Conservation (phyloP, 2,797 vertebrate genomes). For the Darevskia mixta region DNA sequence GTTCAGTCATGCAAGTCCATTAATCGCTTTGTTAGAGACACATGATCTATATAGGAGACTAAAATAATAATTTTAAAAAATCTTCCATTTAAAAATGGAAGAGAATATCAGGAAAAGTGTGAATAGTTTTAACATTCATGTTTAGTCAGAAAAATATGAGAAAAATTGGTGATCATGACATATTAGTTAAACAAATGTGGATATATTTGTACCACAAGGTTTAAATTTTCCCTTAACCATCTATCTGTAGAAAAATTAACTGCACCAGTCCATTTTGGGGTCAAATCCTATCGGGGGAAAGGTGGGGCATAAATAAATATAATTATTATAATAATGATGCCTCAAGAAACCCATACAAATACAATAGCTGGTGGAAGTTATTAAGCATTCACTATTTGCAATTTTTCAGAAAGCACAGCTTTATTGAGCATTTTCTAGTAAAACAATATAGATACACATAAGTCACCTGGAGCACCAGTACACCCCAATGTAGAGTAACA, state of each 20-base stretch:
- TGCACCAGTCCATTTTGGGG: not conserved
- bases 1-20: slow-evolving; percentile 51
- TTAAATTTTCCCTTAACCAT: not conserved
- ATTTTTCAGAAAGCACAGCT: no score
- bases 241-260: not conserved
- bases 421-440: no score
- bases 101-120: slow-evolving; percentile 40
- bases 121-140: slow-evolving; percentile 38
- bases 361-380: no score
- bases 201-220: not conserved
- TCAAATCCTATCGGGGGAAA: no score
- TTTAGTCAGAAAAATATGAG: not conserved
- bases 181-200: not conserved
- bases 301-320: no score
- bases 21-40: slow-evolving; percentile 59
- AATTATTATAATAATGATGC: no score
- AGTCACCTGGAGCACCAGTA: no score
- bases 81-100: slow-evolving; percentile 25
- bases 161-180: not conserved
- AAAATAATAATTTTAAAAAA: slow-evolving; percentile 25
- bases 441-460: no score
- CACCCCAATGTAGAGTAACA: no score
- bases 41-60: slow-evolving; percentile 48
- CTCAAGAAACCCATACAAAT: no score
- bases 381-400: no score